Base-by-base conservation (phyloP, 1,140 invertebrate genomes). In the Drosophila elegans region DNA sequence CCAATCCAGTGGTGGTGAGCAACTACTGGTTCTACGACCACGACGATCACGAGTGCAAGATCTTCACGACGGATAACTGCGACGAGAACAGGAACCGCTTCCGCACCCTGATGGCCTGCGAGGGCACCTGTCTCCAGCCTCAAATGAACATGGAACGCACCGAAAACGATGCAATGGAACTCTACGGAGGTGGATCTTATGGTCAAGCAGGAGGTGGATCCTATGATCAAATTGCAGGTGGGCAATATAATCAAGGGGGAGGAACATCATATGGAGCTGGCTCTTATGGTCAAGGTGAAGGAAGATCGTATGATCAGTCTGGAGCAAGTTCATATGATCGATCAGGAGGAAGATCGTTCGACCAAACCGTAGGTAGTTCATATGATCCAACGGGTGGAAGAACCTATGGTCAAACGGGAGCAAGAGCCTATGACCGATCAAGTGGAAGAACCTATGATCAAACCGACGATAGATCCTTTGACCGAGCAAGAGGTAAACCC, bases 1-100 rank as follows among this genome's bases (percentile, higher is more conserved):
- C 71, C 3, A 68, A 62, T 41, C 78, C 74, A 0, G 60, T 90
- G 3, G 57, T 78, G n/a, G 45, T 80, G 3, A 59, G 76, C 3
- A 91, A 91, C 29, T 91, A 55, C 55, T 91, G 90, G 90, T 91
- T 90, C 48, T 91, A 90, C 42, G 90, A 91, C 56, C 83, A 90
- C 16, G 83, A 89, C 0, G 78, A 85, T 61, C 78, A 72, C 39
- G 63, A 89, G 32, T 91, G 90, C 34, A 89, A 90, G 63, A 53
- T 91, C 38, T 91, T 91, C 21, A 91, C 90, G 12, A 77, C 90
- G 10, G 86, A 91, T 51, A 89, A 90, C 49, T 91, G 90, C 41
- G 90, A 91, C 60, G 62, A 77, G 25, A 91, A 91, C 44, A 73
- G 46, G 16, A 91, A 91, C 73, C 79, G 82, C 5, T 91, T 91